These are phyloP conservation scores for Drosophila dives DNA, from an alignment of 2,888 invertebrate genomes.

Conservation along the genomic window DNA sequence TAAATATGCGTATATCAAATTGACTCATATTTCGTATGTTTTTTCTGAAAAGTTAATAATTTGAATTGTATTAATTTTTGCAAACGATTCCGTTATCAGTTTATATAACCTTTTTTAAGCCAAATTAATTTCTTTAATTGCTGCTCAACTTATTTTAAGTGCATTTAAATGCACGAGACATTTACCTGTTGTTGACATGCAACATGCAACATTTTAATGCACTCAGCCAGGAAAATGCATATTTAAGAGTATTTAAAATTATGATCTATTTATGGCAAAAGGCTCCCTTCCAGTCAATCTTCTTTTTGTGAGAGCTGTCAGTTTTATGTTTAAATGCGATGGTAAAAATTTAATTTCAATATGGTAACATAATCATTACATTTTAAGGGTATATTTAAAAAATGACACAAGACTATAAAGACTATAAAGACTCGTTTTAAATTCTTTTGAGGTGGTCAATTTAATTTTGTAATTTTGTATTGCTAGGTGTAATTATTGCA, in stretches of 20 bases:
- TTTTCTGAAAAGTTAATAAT: not conserved
- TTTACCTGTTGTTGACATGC: slow-evolving; percentile 50
- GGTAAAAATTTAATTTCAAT: not conserved
- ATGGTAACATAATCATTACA: not conserved
- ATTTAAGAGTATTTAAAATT: slow-evolving; percentile 26
- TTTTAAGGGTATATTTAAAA: not conserved
- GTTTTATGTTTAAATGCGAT: not conserved
- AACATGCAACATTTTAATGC: slow-evolving; percentile 37
- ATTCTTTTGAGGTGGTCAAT: not conserved
- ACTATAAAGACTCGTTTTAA: not conserved
- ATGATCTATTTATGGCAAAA: slow-evolving; percentile 3
- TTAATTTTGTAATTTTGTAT: not conserved
- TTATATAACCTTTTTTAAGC: not conserved
- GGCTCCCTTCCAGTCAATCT: not conserved
- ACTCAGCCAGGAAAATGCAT: slow-evolving; percentile 12
- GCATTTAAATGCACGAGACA: slow-evolving; percentile 60
- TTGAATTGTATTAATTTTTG: not conserved
- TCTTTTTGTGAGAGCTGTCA: not conserved
- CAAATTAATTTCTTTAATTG: not conserved
- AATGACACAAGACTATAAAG: too few relatives aligned
- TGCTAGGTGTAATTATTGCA: not conserved
- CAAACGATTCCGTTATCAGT: not conserved
- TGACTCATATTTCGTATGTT: not conserved
- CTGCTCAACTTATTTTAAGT: not conserved
- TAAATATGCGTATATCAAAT: not conserved